Evolutionary conservation across 2,113 vertebrate genomes (phyloP), one percentile per base, ranked within the genome.

Genomic region (Alligator sinensis): DNA sequence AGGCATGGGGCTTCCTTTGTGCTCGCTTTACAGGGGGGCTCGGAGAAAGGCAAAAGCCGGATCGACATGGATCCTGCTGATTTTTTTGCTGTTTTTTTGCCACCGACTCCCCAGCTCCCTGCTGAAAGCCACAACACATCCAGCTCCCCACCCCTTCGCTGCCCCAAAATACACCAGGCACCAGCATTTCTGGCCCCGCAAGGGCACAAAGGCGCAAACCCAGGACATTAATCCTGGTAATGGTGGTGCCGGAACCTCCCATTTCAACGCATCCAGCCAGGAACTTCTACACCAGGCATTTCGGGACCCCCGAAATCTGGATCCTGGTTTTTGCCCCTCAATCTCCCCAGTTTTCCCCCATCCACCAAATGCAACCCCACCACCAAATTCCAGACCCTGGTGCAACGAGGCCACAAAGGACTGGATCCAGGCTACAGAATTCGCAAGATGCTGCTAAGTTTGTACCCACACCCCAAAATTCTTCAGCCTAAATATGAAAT

Each of bases 1-100:
- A 96, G 92, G 93, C 91, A 85, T 81, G 91, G 95, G 93, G 91
- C 61, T 89, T 94, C 93, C 95, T 96, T 92, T 96, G 94, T 95
- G 90, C 86, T 34, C 90, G 79, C 90, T 84, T 68, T 94, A 89
- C 95, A 97, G 93, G 93, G 95, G 94, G 95, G 94, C 84, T 22
- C 81, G n/a, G 86, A 86, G 83, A 14, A 76, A 12, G 78, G 66
- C 68, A 25, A 86, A 14, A 70, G 55, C 84, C 30, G 63, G 38
- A 78, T 72, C 68, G 21, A 38, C 21, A 11, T 28, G 83, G 75
- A 70, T 58, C 54, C 24, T 28, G 90, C 58, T 3, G 70, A 5
- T 2, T 63, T 47, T 47, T 47, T 47, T 47, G 47, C 47, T 47
- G 7, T 7, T 47, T 47, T 47, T 4, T 22, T 58, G 80, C 85